Percentiles rank a stretch among this genome's conserved stretches.
These are phyloP conservation scores for Carapus acus DNA, from an alignment of 2,797 vertebrate genomes.

Conservation along the genomic window DNA sequence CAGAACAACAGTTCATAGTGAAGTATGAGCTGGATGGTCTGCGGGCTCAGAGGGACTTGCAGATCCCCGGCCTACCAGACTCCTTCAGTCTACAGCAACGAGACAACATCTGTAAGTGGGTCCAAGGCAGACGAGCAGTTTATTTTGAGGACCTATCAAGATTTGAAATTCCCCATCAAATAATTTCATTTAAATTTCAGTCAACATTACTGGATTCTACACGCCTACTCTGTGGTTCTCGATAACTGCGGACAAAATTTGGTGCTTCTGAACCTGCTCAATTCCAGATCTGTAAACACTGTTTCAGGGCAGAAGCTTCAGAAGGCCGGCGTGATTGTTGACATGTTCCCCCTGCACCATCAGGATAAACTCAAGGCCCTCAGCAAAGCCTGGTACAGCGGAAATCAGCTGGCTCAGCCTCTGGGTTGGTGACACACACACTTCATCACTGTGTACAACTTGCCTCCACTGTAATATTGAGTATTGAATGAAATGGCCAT, in stretches of 20 bases:
- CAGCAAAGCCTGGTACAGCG: slow-evolving; percentile 68
- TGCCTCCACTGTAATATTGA: not conserved
- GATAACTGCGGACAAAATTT: not conserved
- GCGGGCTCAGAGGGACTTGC: slow-evolving; percentile 64
- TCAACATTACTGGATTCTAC: slow-evolving; percentile 2
- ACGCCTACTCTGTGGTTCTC: not conserved
- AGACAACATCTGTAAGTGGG: slow-evolving; percentile 73
- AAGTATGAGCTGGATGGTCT: slow-evolving; percentile 73
- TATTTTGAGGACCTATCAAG: no score
- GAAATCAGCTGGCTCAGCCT: slow-evolving; percentile 71
- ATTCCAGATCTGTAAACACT: not conserved
- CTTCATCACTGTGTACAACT: no score
- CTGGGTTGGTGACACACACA: slow-evolving; percentile 63
- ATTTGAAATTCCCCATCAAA: no score
- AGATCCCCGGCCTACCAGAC: slow-evolving; percentile 68
- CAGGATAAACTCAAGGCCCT: slow-evolving; percentile 59
- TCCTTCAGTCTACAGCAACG: slow-evolving; percentile 53
- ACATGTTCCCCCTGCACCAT: slow-evolving; percentile 68
- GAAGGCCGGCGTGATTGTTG: slow-evolving; percentile 63
- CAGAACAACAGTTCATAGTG: slow-evolving; percentile 74
- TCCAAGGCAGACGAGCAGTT: not conserved
- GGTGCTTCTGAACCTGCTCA: not conserved
- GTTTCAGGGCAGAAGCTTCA: slow-evolving; percentile 72
- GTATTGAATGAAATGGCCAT: no score
- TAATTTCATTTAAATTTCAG: slow-evolving; percentile 18